A percentile compares a stretch with the other conserved stretches of the same genome.
These are phyloP conservation scores for Manduca sexta DNA, from an alignment of 1,140 invertebrate species.

Conservation along the genomic window DNA sequence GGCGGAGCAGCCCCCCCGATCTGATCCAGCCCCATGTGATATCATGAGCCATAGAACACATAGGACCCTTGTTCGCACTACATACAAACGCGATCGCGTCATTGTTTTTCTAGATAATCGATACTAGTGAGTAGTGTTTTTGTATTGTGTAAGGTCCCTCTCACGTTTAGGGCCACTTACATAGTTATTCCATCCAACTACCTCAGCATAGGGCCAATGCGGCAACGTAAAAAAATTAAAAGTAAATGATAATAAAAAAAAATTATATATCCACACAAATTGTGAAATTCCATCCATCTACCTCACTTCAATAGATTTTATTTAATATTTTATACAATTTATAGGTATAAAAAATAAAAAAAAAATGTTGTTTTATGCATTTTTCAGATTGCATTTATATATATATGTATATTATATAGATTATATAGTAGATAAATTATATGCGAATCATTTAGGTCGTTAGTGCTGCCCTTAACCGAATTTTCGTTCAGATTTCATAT, in stretches of 20 bases:
- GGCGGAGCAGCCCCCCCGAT: too few species aligned
- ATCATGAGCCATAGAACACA: slow-evolving; percentile 24
- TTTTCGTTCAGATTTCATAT: slow-evolving; percentile 46
- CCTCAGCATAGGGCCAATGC: slow-evolving; percentile 70
- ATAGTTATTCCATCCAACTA: slow-evolving; percentile 75
- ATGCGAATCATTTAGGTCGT: slow-evolving; percentile 60
- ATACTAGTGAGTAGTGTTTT: slow-evolving; percentile 65
- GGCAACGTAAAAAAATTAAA: slow-evolving; percentile 55
- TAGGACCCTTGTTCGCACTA: not conserved
- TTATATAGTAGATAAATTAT: slow-evolving; percentile 69
- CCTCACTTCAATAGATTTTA: slow-evolving; percentile 75
- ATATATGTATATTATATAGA: slow-evolving; percentile 69
- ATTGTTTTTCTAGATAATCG: slow-evolving; percentile 42
- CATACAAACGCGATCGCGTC: not conserved
- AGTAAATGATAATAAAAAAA: slow-evolving; percentile 33
- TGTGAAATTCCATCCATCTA: slow-evolving; percentile 76
- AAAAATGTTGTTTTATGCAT: slow-evolving; percentile 72
- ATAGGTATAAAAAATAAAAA: slow-evolving; percentile 66
- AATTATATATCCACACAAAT: slow-evolving; percentile 69
- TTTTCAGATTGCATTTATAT: slow-evolving; percentile 72
- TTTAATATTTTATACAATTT: slow-evolving; percentile 74
- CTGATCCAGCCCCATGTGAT: slow-evolving; percentile 22
- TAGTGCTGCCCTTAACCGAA: slow-evolving; percentile 44
- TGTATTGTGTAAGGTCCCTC: slow-evolving; percentile 60
- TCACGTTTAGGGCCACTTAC: slow-evolving; percentile 60